Conservation (phyloP, 2,888 invertebrate species). For the Drosophila gaucha region DNA sequence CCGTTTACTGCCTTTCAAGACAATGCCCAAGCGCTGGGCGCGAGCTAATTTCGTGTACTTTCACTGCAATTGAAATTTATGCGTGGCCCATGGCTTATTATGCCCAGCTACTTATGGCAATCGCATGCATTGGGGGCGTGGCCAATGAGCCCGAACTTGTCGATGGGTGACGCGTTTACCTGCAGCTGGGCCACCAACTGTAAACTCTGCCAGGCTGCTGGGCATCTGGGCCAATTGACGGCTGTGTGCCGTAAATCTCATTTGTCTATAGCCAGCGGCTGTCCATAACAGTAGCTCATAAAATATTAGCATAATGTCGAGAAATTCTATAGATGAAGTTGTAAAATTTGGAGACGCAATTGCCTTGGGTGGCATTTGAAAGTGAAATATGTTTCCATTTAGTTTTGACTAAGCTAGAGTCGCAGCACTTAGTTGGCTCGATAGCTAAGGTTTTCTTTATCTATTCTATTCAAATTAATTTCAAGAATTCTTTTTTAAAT, state of each 20-base stretch:
- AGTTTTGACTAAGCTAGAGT: background rate
- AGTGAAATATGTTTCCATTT: conserved; percentile 32
- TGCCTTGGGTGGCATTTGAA: conserved; percentile 19
- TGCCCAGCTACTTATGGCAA: conserved; percentile 8
- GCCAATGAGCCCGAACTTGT: conserved; percentile 39
- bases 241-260: conserved; percentile 37
- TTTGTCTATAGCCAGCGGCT: conserved; percentile 37
- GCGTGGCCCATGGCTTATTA: conserved; percentile 55
- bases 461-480: conserved; percentile 4
- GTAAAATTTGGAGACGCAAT: conserved; percentile 26
- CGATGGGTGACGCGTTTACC: conserved; percentile 67
- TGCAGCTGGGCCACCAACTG: conserved; percentile 44
- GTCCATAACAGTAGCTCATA: conserved; percentile 69
- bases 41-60: conserved; percentile 65
- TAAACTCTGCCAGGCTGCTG: conserved; percentile 43
- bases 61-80: conserved; percentile 73
- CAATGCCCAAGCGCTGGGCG: conserved; percentile 40
- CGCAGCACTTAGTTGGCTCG: background rate
- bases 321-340: conserved; percentile 59
- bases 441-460: too few relatives aligned
- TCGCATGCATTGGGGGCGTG: conserved; percentile 34
- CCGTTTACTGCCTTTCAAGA: background rate
- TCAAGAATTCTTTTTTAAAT: conserved; percentile 32
- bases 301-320: conserved; percentile 67
- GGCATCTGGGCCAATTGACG: conserved; percentile 40